These are phyloP conservation scores for Drosophila chauvacae DNA, from an alignment of 1,140 invertebrate genomes.

Conservation along the genomic window DNA sequence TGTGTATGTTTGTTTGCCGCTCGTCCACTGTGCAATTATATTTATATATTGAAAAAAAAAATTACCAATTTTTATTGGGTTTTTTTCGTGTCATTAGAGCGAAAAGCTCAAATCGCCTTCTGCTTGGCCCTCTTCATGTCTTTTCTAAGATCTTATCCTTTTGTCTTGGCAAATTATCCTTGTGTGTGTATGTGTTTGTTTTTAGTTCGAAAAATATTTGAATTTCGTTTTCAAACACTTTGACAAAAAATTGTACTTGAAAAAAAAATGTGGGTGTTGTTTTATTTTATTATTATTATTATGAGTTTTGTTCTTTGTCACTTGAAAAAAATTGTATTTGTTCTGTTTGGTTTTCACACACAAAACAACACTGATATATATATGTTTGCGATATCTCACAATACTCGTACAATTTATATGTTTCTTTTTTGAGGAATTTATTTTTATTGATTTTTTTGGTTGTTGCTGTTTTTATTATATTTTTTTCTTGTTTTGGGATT, in stretches of 20 bases:
- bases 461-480: background rate
- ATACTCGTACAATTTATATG: slow-evolving; percentile 5
- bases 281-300: background rate
- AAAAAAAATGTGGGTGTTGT: slow-evolving; percentile 41
- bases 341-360: background rate
- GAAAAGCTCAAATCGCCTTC: slow-evolving; percentile 42
- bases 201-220: slow-evolving; percentile 6
- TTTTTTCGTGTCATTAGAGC: slow-evolving; percentile 53
- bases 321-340: slow-evolving; percentile 10
- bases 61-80: slow-evolving; percentile 22
- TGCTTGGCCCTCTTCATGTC: slow-evolving; percentile 59
- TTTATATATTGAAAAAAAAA: slow-evolving; percentile 13
- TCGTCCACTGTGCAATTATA: slow-evolving; percentile 24
- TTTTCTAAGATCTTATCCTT: slow-evolving; percentile 8
- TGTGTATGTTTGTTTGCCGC: slow-evolving; percentile 74
- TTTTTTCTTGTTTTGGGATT: slow-evolving; percentile 8
- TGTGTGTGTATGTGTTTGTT: background rate
- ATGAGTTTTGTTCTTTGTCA: slow-evolving; percentile 16
- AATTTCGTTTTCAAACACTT: slow-evolving; percentile 30
- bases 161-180: background rate
- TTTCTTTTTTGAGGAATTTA: slow-evolving; percentile 11
- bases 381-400: background rate
- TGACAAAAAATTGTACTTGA: slow-evolving; percentile 53
- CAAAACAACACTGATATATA: background rate
- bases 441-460: slow-evolving; percentile 20